phyloP scores from a whole-genome alignment of 2,797 vertebrate genomes.

The Parauchenoglanis punctatus region DNA sequence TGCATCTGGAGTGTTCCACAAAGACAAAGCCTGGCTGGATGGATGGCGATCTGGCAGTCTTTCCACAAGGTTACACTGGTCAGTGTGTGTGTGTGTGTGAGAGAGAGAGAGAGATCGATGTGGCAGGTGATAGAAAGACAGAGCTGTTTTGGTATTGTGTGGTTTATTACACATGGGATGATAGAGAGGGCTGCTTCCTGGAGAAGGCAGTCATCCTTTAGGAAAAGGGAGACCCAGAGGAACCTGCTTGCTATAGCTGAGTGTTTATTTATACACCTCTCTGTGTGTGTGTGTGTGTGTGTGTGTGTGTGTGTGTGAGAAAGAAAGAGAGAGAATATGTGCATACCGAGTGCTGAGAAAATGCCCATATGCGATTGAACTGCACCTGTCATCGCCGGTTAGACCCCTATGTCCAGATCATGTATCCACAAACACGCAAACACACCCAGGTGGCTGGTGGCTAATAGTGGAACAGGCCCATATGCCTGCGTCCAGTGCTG shows the following conservation, averaged over 20 bases:
- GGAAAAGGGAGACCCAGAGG: constrained; percentile 39
- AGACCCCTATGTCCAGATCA: constrained; percentile 53
- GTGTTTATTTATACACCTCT: background rate
- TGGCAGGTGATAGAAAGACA: constrained; percentile 52
- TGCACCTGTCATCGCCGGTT: constrained; percentile 54
- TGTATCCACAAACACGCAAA: constrained; percentile 31
- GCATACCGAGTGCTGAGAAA: constrained; percentile 43
- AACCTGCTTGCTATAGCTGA: constrained; percentile 28
- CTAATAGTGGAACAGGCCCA: constrained; percentile 50
- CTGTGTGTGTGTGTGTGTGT: constrained; percentile 25
- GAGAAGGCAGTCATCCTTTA: constrained; percentile 28
- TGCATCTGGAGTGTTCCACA: constrained; percentile 48
- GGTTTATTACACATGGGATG: constrained; percentile 26
- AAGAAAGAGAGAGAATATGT: background rate
- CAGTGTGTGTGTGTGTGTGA: constrained; percentile 40
- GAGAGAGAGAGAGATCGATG: constrained; percentile 17
- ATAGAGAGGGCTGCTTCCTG: background rate
- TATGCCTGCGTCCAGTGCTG: constrained; percentile 56
- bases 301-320: constrained; percentile 6
- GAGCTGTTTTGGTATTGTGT: background rate
- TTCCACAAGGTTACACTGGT: constrained; percentile 54
- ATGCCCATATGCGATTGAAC: constrained; percentile 53
- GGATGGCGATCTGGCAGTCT: constrained; percentile 43
- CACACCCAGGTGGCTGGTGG: constrained; percentile 54
- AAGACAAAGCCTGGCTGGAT: constrained; percentile 44